These are phyloP conservation scores for Heliconius ethilla DNA, from an alignment of 2,888 invertebrate species.

Conservation along the genomic window DNA sequence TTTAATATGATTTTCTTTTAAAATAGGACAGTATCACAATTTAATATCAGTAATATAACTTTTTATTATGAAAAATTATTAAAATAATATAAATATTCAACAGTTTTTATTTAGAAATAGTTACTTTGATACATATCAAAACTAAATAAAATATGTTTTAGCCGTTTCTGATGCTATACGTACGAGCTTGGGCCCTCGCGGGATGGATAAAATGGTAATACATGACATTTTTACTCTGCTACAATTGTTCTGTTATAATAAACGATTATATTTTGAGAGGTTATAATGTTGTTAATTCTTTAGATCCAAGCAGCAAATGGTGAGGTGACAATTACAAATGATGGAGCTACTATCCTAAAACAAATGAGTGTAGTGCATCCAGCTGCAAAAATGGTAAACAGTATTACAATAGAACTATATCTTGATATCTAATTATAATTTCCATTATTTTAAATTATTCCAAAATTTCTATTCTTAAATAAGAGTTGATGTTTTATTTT, in stretches of 20 bases:
- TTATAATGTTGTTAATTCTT: constrained; percentile 48
- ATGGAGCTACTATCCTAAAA: constrained; percentile 99
- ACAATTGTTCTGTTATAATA: constrained; percentile 14
- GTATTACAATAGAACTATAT: neutral
- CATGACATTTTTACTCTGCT: constrained; percentile 20
- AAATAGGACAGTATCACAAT: neutral
- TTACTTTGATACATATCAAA: neutral
- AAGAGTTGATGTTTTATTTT: neutral
- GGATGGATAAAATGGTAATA: constrained; percentile 99
- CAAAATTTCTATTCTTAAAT: neutral
- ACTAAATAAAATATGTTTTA: neutral
- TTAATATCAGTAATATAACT: neutral
- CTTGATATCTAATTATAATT: neutral
- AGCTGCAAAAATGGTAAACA: constrained; percentile 96
- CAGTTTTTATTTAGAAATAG: neutral
- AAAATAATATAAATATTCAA: neutral
- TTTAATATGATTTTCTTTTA: neutral
- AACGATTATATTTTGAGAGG: neutral
- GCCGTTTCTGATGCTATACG: constrained; percentile 91
- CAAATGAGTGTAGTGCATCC: constrained; percentile 99
- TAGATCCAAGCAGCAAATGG: constrained; percentile 98
- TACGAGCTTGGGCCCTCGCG: constrained; percentile 98
- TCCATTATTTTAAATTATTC: no score
- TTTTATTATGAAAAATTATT: neutral
- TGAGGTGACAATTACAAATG: constrained; percentile 99